Conservation (phyloP, 2,888 invertebrate species). For the Heteromurus nitidus region DNA sequence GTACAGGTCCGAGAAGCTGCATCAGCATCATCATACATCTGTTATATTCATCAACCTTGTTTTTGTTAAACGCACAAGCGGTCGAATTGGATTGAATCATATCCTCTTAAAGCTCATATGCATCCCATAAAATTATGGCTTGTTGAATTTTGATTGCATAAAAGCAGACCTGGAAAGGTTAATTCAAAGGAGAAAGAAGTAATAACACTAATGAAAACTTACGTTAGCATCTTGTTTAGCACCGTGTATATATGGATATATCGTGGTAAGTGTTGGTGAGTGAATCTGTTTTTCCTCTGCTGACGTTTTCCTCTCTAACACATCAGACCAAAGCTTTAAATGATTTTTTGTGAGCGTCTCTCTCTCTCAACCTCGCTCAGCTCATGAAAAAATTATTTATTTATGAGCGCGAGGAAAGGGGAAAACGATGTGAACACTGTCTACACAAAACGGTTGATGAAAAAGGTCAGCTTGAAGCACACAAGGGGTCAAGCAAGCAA, state of each 20-base stretch:
- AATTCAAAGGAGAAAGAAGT: constrained; percentile 54
- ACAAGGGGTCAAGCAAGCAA: background rate
- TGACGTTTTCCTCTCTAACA: constrained; percentile 7
- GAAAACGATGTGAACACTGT: background rate
- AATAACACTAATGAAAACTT: constrained; percentile 40
- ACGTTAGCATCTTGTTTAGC: no score
- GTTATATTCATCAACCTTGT: constrained; percentile 22
- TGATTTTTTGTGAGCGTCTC: background rate
- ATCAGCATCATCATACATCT: constrained; percentile 14
- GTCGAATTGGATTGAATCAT: constrained; percentile 10
- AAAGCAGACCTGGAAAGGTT: constrained; percentile 55
- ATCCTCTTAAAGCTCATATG: background rate
- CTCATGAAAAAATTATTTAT: background rate
- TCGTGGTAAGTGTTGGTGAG: constrained; percentile 2
- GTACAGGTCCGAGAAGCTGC: no score
- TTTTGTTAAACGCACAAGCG: constrained; percentile 22
- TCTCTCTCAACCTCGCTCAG: background rate
- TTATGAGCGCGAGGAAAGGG: constrained; percentile 21
- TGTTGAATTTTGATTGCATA: constrained; percentile 53
- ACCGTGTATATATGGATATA: no score
- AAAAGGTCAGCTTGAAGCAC: constrained; percentile 47
- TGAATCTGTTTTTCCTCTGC: constrained; percentile 54
- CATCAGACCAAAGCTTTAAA: constrained; percentile 6
- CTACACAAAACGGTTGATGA: constrained; percentile 30
- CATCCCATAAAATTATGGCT: constrained; percentile 53